These are phyloP conservation scores for Silvanus unidentatus DNA, from an alignment of 2,888 invertebrate genomes.

Conservation along the genomic window DNA sequence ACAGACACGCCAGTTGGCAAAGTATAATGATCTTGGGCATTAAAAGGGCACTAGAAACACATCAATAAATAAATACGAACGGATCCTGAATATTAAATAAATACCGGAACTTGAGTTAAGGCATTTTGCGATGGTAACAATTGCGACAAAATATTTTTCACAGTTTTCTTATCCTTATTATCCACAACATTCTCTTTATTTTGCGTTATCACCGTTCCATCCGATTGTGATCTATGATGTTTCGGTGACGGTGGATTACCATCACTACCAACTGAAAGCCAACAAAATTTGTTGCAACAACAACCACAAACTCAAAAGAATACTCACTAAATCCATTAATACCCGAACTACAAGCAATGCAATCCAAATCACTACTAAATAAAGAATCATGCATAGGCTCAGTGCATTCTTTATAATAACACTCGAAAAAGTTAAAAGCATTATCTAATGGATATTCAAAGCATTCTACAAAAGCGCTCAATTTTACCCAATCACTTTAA, in stretches of 20 bases:
- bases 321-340: constrained; percentile 17
- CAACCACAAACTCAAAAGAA: constrained; percentile 16
- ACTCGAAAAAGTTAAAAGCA: too few relatives aligned
- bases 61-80: constrained; percentile 29
- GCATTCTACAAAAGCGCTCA: too few relatives aligned
- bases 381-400: too few relatives aligned
- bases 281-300: too few relatives aligned
- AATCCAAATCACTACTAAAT: neutral
- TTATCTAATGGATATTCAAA: too few relatives aligned
- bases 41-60: constrained; percentile 55
- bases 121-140: constrained; percentile 55
- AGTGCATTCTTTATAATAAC: too few relatives aligned
- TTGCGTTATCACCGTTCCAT: constrained; percentile 36
- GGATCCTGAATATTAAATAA: neutral
- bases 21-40: constrained; percentile 63
- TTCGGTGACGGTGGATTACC: constrained; percentile 28
- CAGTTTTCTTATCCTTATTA: constrained; percentile 54
- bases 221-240: constrained; percentile 47
- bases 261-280: too few relatives aligned
- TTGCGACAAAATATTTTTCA: constrained; percentile 64
- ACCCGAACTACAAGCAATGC: constrained; percentile 9
- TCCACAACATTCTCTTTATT: constrained; percentile 35
- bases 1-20: constrained; percentile 54
- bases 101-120: constrained; percentile 44
- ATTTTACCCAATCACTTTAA: too few relatives aligned